Evolutionary conservation across 2,888 invertebrate genomes (phyloP).

Genomic region (Drosophila paramelanica): DNA sequence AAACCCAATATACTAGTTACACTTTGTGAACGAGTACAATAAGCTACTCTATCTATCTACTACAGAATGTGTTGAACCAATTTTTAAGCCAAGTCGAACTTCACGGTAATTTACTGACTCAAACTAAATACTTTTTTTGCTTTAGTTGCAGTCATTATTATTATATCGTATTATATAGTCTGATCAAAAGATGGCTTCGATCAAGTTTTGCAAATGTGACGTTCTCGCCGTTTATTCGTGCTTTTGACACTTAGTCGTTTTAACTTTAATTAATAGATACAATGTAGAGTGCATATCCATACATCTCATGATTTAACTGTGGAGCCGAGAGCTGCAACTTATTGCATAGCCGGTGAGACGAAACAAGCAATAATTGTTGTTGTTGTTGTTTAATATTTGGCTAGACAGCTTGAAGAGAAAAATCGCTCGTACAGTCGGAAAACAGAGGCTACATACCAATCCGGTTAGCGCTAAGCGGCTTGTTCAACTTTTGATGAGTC

Average conservation of each 20-base stretch:
- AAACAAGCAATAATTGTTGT: not conserved
- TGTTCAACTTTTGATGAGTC: constrained; percentile 18
- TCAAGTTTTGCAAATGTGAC: constrained; percentile 10
- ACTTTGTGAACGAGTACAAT: no score
- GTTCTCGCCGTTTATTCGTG: not conserved
- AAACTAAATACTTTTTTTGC: no score
- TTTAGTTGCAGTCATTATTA: no score
- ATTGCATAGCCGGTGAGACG: constrained; percentile 17
- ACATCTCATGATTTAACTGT: constrained; percentile 33
- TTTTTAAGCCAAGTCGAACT: no score
- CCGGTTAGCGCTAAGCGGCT: constrained; percentile 11
- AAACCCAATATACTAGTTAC: no score
- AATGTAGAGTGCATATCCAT: constrained; percentile 3
- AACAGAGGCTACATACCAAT: not conserved
- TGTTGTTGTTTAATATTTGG: constrained; percentile 3
- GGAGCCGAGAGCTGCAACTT: constrained; percentile 35
- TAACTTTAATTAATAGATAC: not conserved
- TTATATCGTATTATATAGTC: no score
- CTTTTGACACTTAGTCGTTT: not conserved
- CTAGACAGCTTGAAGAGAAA: not conserved
- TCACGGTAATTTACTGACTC: no score
- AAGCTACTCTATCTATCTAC: no score
- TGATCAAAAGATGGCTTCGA: no score
- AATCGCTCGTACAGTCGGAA: not conserved
- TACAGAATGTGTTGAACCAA: no score